These are phyloP conservation scores for Manis javanica DNA, from an alignment of 2,797 vertebrate genomes.

Conservation along the genomic window DNA sequence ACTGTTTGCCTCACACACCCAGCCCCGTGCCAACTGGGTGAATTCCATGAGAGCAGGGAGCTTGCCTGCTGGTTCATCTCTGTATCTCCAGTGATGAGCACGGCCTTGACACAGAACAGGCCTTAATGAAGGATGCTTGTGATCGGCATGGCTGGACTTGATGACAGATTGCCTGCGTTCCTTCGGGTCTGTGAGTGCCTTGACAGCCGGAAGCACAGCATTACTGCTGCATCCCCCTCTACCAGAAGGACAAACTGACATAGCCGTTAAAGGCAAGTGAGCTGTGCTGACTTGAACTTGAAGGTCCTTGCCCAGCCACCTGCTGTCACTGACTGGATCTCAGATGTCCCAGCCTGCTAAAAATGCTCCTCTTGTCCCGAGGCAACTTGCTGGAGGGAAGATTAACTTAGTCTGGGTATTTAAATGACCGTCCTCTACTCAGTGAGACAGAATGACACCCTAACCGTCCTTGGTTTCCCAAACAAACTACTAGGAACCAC, in stretches of 20 bases:
- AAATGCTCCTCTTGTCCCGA: neutral
- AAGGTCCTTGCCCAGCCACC: neutral
- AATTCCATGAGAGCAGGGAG: neutral
- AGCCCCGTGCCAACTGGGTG: too few species aligned
- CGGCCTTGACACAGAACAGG: neutral
- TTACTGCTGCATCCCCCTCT: rapidly evolving
- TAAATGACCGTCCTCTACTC: neutral
- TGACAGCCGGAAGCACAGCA: rapidly evolving
- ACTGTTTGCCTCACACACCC: neutral
- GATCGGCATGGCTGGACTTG: rapidly evolving
- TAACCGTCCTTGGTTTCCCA: neutral
- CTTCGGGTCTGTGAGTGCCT: rapidly evolving
- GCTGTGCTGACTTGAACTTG: neutral
- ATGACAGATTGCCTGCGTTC: rapidly evolving
- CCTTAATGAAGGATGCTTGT: neutral
- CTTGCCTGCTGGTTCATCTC: rapidly evolving
- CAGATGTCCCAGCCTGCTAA: neutral
- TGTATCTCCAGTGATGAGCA: neutral
- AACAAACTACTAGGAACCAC: neutral
- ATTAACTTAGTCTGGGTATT: neutral
- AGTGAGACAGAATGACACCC: neutral
- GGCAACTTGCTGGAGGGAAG: neutral
- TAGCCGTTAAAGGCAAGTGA: neutral
- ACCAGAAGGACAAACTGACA: neutral
- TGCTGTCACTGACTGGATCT: rapidly evolving